Base-by-base conservation (phyloP, 2,888 invertebrate species). In the Drosophila fungiperda region DNA sequence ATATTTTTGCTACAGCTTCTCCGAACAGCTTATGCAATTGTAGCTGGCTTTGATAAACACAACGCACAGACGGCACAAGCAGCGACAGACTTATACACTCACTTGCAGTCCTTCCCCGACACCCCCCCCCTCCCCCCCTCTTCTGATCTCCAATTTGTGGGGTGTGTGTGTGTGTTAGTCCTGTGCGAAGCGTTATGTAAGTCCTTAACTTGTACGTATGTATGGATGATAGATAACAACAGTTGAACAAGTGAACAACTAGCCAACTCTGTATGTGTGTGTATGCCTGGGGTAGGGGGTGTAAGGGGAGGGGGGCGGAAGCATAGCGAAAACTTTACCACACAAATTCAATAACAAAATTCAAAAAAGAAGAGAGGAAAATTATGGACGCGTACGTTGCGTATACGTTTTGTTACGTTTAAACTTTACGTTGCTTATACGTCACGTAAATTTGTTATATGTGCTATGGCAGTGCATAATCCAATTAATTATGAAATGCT, bases 341-440 rank as follows among this genome's bases (percentile, higher is more conserved):
- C 45, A 52, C 68, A 52, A 52, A 45, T 45, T 45, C 23, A 45
- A 45, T 64, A 66, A 35, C 59, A 20, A 38, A 38, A 29, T 12
- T 35, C 20, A 42, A 64, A 8, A 26, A 29, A 15, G 38, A 8
- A 57, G 45, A 15, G 23, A 45, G 23, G 23, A 55, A 32, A 33
- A 57, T 8, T 49, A 49, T 60, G 23, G 26, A 26, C 15, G 53
- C 11, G 26, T 61, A 78, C 69, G 67, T 59, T 73, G 87, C 83
- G 87, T 80, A 83, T 83, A 60, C 45, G 45, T 45, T 45, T 12
- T 67, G 70, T 61, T 50, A 73, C 61, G 57, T 45, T 59, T 45
- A 17, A 50, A 50, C 36, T 57, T 49, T 59, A 73, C 68, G 68
- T 86, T 86, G 76, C 84, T 83, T 78, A 89, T 89, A 87, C 89